These are phyloP conservation scores for Euplexia lucipara DNA, from an alignment of 2,888 invertebrate genomes.

Conservation along the genomic window DNA sequence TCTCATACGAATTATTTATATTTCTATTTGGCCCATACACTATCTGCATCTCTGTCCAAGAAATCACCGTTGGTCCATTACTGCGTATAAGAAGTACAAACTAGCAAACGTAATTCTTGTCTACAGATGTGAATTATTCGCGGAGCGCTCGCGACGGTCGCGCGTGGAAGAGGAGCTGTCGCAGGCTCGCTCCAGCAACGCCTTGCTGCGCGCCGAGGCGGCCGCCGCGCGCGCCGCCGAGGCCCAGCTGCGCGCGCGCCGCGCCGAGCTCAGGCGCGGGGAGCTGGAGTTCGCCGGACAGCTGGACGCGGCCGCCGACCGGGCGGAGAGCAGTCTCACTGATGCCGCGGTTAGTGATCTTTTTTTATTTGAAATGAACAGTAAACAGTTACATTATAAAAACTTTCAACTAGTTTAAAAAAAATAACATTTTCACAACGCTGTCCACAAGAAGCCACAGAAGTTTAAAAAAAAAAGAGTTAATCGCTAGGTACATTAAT, in stretches of 20 bases:
- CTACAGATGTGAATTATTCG: slow-evolving; percentile 80
- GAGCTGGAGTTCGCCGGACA: slow-evolving; percentile 41
- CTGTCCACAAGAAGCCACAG: too few species aligned
- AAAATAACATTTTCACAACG: too few species aligned
- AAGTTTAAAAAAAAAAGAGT: too few species aligned
- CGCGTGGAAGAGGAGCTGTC: slow-evolving; percentile 80
- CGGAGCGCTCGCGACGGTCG: slow-evolving; percentile 83
- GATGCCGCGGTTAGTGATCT: slow-evolving; percentile 66
- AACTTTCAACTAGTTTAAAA: not conserved
- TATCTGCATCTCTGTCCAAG: too few species aligned
- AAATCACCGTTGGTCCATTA: too few species aligned
- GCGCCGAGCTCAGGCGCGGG: slow-evolving; percentile 50
- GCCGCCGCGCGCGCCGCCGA: slow-evolving; percentile 60
- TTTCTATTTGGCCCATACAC: too few species aligned
- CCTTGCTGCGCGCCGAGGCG: slow-evolving; percentile 67
- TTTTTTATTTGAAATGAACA: too few species aligned
- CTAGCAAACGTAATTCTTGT: not conserved
- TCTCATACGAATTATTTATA: too few species aligned
- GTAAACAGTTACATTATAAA: too few species aligned
- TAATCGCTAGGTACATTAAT: too few species aligned
- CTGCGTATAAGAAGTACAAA: too few species aligned
- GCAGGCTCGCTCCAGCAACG: slow-evolving; percentile 64
- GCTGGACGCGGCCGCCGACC: slow-evolving; percentile 61
- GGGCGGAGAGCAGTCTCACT: slow-evolving; percentile 60
- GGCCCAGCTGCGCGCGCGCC: slow-evolving; percentile 57